These are phyloP conservation scores for Oscheius sp. DNA, from an alignment of 2,888 invertebrate genomes.

Conservation along the genomic window DNA sequence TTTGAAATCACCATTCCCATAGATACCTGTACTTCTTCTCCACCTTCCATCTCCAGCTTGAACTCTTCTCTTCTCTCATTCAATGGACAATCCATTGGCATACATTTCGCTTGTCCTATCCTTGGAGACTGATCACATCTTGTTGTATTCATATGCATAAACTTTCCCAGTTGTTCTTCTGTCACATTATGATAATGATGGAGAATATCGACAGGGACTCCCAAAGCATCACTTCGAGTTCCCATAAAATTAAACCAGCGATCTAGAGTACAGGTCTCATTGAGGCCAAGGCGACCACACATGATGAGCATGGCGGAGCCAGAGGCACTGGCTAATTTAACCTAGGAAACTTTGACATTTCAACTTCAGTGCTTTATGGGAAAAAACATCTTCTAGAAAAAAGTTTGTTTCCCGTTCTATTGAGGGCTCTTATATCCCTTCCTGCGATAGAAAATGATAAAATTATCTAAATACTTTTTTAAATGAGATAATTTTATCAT, in stretches of 20 bases:
- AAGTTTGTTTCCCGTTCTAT: too few relatives aligned
- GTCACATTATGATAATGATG: slow-evolving; percentile 45
- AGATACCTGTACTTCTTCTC: too few relatives aligned
- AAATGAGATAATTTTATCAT: too few relatives aligned
- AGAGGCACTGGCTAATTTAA: slow-evolving; percentile 6
- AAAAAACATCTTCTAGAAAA: too few relatives aligned
- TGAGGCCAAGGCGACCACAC: slow-evolving; percentile 79
- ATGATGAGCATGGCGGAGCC: slow-evolving; percentile 80
- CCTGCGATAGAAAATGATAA: too few relatives aligned
- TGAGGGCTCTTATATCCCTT: too few relatives aligned
- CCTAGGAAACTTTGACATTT: too few relatives aligned
- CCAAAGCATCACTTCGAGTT: slow-evolving; percentile 56
- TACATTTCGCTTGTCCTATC: slow-evolving; percentile 8
- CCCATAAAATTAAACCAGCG: slow-evolving; percentile 74
- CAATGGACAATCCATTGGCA: slow-evolving; percentile 2
- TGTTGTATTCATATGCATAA: slow-evolving; percentile 17
- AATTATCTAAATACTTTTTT: too few relatives aligned
- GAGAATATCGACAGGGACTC: slow-evolving; percentile 70
- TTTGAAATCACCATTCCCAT: too few relatives aligned
- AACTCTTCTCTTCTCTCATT: background rate
- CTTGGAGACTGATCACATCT: slow-evolving; percentile 19
- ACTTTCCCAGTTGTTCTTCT: background rate
- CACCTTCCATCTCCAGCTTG: too few relatives aligned
- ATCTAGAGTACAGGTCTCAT: slow-evolving; percentile 77
- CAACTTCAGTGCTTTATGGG: too few relatives aligned